phyloP scores from a whole-genome alignment of 2,888 invertebrate genomes.

The Anoncus sp. region DNA sequence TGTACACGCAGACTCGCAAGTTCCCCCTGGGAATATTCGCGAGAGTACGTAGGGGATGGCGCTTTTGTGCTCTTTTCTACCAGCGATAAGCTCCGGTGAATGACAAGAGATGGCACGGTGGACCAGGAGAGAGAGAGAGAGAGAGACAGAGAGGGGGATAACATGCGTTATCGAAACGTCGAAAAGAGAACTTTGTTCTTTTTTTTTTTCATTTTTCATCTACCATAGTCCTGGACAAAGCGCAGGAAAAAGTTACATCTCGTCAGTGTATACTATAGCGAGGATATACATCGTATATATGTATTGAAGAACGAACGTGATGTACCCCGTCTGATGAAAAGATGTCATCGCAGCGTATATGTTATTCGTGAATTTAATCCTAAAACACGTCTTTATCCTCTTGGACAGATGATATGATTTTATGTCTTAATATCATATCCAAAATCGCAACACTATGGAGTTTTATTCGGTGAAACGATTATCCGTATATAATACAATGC shows the following conservation, averaged over 20 bases:
- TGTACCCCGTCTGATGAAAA: neutral
- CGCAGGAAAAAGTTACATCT: neutral
- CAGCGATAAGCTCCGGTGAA: slow-evolving; percentile 54
- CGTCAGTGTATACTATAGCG: neutral
- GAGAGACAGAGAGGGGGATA: neutral
- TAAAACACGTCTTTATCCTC: too few species aligned
- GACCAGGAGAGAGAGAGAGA: too few species aligned
- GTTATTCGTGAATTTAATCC: too few species aligned
- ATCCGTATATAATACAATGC: too few species aligned
- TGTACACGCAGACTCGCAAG: neutral
- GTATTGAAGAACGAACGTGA: slow-evolving; percentile 3
- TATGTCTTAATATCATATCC: too few species aligned
- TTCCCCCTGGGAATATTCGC: slow-evolving; percentile 35
- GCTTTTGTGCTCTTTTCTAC: slow-evolving; percentile 47
- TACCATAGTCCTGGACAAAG: slow-evolving; percentile 15
- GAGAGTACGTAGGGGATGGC: slow-evolving; percentile 21
- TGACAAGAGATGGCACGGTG: slow-evolving; percentile 38
- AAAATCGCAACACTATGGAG: too few species aligned
- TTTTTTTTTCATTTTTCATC: slow-evolving; percentile 44
- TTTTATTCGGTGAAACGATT: too few species aligned
- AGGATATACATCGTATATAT: slow-evolving; percentile 10
- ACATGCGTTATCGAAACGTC: slow-evolving; percentile 51
- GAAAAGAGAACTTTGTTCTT: slow-evolving; percentile 15
- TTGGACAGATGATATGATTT: too few species aligned
- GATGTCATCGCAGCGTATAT: neutral